Base-by-base conservation (phyloP, 2,888 invertebrate species). In the Tridacna crocea region DNA sequence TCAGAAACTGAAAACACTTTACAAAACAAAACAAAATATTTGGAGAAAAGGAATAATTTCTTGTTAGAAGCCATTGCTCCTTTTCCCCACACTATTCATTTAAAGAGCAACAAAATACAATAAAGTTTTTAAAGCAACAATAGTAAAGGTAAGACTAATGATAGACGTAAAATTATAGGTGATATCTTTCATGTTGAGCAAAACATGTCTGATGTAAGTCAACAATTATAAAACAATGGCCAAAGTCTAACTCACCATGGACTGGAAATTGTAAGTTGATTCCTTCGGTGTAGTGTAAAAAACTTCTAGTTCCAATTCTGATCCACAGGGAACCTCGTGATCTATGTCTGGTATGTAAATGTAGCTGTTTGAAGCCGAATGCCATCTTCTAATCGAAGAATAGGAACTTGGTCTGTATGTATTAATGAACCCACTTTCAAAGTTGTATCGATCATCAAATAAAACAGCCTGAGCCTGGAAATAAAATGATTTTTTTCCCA, bases 301-400 rank as follows among this genome's bases (percentile, higher is more conserved):
- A 17, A 92, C 85, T 72, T 88, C 89, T 0, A 92, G 77, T 0
- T 77, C 63, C 15, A 91, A 65, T 0, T 78, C 75, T 8, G 85
- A 72, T 19, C 87, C 88, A 86, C 92, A 92, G 11, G 82, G 74
- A 6, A 85, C 84, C 12, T 72, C 70, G 10, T 77, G 76, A 11
- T 85, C 79, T 0, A 88, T 72, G 10, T 89, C 84, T 11, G 88
- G 88, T 24, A 93, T 91, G 77, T 91, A 89, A 26, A 93, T 85
- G 80, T 88, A 92, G 74, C 91, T 92, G 63, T 89, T 78, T 0
- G 91, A 91, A 0, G 91, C 90, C 0, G 93, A 93, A 75, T 87
- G 92, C 92, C 92, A 92, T 73, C 89, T 84, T 8, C 80, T 81
- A n/a, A 92, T 72, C 0, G 46, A 65, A 8, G 70, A 66, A 55